These are phyloP conservation scores for Hydrochoerus hydrochaeris DNA, from an alignment of 2,113 vertebrate species.

Conservation along the genomic window DNA sequence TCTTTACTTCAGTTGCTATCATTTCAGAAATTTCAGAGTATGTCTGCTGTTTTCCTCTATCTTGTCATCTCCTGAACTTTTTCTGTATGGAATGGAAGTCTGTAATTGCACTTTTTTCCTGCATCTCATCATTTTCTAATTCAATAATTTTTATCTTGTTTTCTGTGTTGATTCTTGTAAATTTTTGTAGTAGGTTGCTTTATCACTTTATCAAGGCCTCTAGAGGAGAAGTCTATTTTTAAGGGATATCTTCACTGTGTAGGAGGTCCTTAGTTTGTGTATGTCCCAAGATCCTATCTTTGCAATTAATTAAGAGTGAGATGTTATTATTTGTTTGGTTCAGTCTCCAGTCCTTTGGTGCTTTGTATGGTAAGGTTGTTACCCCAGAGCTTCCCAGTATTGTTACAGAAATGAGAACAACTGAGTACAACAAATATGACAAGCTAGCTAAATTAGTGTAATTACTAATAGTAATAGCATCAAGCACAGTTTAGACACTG, in stretches of 20 bases:
- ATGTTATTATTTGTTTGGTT: neutral
- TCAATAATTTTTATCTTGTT: neutral
- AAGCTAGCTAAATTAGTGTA: neutral
- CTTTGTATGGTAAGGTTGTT: neutral
- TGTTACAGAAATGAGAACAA: neutral
- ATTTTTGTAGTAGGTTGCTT: neutral
- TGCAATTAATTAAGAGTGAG: neutral
- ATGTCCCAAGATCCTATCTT: neutral
- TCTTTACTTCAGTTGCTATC: neutral
- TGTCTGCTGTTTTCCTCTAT: neutral
- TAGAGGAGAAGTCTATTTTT: neutral
- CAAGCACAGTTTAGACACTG: neutral
- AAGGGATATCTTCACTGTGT: neutral
- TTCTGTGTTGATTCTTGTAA: neutral
- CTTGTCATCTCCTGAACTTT: neutral
- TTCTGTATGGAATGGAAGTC: neutral
- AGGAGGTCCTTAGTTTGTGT: neutral
- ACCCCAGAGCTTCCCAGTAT: neutral
- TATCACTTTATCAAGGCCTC: neutral
- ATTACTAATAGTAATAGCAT: neutral
- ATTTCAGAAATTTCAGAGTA: neutral
- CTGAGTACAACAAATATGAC: neutral
- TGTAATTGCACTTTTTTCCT: neutral
- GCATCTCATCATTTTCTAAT: neutral
- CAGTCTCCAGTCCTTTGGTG: neutral